Evolutionary conservation across 2,113 vertebrate genomes (phyloP), one percentile per base, ranked within the genome.

Genomic region (Dicerorhinus sumatrensis): DNA sequence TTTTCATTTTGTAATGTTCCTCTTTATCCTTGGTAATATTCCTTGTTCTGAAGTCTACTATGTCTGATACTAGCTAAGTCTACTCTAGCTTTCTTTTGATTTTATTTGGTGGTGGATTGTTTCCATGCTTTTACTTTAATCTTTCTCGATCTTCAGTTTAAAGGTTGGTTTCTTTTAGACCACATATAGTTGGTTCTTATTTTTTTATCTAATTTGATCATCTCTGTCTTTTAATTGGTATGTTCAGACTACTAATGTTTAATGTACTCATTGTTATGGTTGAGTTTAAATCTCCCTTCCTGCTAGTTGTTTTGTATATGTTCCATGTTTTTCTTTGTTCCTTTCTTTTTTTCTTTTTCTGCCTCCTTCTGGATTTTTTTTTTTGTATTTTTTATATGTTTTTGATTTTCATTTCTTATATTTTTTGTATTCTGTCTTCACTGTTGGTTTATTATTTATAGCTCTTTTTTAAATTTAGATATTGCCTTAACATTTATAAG

Each of bases 131-230:
- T 58, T 20, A 31, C 36, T 86, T 94, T 86, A 75, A 77, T 33
- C 23, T 67, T 87, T 69, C 36, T 12, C 51, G 67, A 9, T 91
- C 29, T 73, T 97, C 7, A n/a, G 17, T 94, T 86, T 76, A 87
- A 92, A 95, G 58, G n/a, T 83, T 85, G 23, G 51, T 70, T 92
- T 96, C 33, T 90, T 87, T 94, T 82, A 96, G 54, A 69, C 17
- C 13, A 2, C 5, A 67, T 48, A 7, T 54, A 89, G 6, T 85
- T 91, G 42, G 27, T 83, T 75, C 46, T 96, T 87, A 6, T 4
- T 70, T 89, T 96, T 90, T 58, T 62, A 73, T 54, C 31, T 17
- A 86, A 4, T 62, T 62, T 94, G 42, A 48, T 94, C 23, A 82
- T 42, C 7, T 88, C 62, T 94, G 7, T 89, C 60, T 90, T 79